Conservation (phyloP, 2,888 invertebrate genomes). For the Eupelmus urozonus region DNA sequence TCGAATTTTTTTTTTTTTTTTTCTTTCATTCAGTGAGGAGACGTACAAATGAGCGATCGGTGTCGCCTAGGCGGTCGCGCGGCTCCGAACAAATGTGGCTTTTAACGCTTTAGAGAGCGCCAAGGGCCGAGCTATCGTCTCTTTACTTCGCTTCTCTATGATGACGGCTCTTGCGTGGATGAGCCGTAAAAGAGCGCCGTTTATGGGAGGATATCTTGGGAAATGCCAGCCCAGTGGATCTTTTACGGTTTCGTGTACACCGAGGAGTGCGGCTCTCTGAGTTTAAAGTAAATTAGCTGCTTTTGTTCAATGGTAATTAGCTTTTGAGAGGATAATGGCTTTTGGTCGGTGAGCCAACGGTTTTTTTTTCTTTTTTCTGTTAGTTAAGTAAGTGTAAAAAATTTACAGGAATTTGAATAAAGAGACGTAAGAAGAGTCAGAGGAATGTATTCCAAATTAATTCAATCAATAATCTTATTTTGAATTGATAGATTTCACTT, state of each 20-base stretch:
- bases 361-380: too few species aligned
- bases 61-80: too few species aligned
- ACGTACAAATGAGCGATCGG: background rate
- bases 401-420: too few species aligned
- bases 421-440: too few species aligned
- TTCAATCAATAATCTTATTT: too few species aligned
- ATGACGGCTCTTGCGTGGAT: background rate
- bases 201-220: background rate
- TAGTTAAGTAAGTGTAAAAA: background rate
- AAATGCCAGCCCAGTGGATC: background rate
- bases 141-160: background rate
- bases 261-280: too few species aligned
- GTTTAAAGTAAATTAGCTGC: too few species aligned
- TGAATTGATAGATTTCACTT: too few species aligned
- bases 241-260: background rate
- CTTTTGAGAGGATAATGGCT: too few species aligned
- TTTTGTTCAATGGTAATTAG: too few species aligned
- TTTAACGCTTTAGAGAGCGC: background rate
- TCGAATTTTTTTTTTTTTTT: slow-evolving; percentile 1
- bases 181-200: background rate
- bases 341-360: too few species aligned
- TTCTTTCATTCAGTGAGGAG: background rate
- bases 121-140: background rate
- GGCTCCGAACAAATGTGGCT: background rate
- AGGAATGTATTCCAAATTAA: too few species aligned